Evolutionary conservation across 2,113 vertebrate species (phyloP), one percentile per base, ranked within the genome.

Genomic region (Pterophyllum scalare): DNA sequence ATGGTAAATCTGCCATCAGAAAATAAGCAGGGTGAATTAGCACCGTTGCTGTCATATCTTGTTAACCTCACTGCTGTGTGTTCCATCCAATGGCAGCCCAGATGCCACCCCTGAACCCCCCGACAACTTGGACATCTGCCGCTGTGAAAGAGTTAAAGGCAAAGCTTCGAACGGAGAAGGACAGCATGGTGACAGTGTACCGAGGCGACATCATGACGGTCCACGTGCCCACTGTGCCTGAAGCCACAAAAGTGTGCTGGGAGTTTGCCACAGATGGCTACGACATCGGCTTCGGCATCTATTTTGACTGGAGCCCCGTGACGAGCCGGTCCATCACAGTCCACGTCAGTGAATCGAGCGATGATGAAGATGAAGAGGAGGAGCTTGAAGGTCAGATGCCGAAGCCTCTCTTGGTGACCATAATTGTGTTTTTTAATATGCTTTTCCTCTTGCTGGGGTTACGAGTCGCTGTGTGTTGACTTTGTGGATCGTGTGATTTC

Each of bases 231-330:
- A 99, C 97, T 2, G 96, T 98, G 58, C 98, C 98, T 1, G 97
- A 99, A 62, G 97, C 97, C 62, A 98, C 97, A 86, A 96, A 95
- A 11, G 96, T 99, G 81, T 99, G 98, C 95, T 99, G 98, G 98
- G 98, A 99, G 93, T 99, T 99, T 81, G 97, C 97, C 2, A 99
- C 98, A 0, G 98, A 99, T 7, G 95, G 97, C 88, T 99, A 99
- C 0, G 98, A 99, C 93, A 98, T 99, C 62, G 98, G 98, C 54
- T 99, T 99, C 82, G 98, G 98, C 64, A 95, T 99, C 77, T 99
- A 98, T 93, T 99, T 99, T 93, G 98, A 99, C 93, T 99, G 98
- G 98, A 97, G 96, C 28, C 95, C 97, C 0, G 97, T 99, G 78
- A 99, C 98, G 7, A 97, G 93, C 93, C 97, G 97, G 58, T 96